Base-by-base conservation (phyloP, 2,797 vertebrate species). In the Streptopelia turtur region DNA sequence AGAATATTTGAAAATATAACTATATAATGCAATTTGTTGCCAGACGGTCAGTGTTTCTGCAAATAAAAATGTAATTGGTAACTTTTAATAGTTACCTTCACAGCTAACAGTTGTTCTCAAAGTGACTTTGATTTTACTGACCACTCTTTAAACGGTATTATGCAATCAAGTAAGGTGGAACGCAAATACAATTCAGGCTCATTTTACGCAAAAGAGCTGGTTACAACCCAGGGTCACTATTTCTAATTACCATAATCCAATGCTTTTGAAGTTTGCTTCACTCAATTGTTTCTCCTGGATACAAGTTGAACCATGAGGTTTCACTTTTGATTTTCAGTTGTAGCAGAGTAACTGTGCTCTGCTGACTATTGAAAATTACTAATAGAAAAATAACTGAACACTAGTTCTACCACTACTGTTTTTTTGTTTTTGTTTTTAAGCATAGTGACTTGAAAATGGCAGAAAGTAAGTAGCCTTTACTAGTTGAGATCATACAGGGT, bases 51-150 rank as follows among this genome's bases (percentile, higher is more conserved):
- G 37, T 65, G 59, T 41, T 78, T 89, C 68, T 59, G 75, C 65
- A 93, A 92, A 92, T 75, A 69, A 89, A 79, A 90, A 69, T 43
- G 8, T 31, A 82, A 76, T 53, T n/a, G 6, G 9, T 50, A 90
- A 78, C 61, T 89, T 78, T 70, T 63, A 93, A 53, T 27, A 53
- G 66, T 35, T 72, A 83, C 27, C 79, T 49, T 79, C 53, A 83
- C 41, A 87, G 82, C n/a, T 68, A 75, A 31, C 20, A 53, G 59
- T 47, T 82, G n/a, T 77, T 92, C 45, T 83, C 77, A 94, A 95
- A 90, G 45, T 74, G 50, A 94, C 41, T 30, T 33, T 66, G 61
- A 57, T 78, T 93, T 87, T 90, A 92, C 57, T 60, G 70, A 89
- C 35, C 78, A 57, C 61, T 60, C 47, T 66, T 83, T 49, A 79